phyloP scores from a whole-genome alignment of 2,888 invertebrate species.

The Eristalinus aeneus region DNA sequence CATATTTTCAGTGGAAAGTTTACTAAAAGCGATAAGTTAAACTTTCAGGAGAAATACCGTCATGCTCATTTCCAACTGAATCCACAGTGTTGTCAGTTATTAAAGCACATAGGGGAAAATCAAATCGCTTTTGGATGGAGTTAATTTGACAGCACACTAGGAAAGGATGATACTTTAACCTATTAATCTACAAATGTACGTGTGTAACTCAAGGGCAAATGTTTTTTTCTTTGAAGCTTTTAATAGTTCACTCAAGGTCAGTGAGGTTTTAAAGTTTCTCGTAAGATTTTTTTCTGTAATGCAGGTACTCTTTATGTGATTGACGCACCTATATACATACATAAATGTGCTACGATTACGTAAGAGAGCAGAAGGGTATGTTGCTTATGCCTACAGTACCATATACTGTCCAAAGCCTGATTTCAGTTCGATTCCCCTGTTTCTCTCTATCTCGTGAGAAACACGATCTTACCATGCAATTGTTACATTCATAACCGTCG shows the following conservation, averaged over 20 bases:
- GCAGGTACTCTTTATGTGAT: background rate
- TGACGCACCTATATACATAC: constrained; percentile 1
- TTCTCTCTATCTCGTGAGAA: constrained; percentile 21
- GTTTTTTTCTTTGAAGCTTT: constrained; percentile 52
- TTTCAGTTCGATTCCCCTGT: background rate
- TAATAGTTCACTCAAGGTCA: constrained; percentile 55
- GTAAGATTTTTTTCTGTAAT: background rate
- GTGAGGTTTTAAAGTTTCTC: constrained; percentile 44
- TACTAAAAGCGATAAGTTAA: constrained; percentile 9
- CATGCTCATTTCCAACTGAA: constrained; percentile 44
- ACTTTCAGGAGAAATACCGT: constrained; percentile 41
- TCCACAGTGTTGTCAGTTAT: constrained; percentile 55
- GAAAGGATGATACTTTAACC: constrained; percentile 58
- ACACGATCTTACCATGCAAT: background rate
- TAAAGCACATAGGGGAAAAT: constrained; percentile 29
- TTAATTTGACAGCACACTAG: constrained; percentile 46
- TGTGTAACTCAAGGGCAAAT: constrained; percentile 58
- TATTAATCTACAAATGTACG: constrained; percentile 57
- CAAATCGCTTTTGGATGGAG: constrained; percentile 38
- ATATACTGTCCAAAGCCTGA: background rate
- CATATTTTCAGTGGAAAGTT: background rate
- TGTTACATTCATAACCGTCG: background rate
- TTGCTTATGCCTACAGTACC: background rate
- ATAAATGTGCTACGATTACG: background rate
- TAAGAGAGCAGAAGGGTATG: background rate